phyloP scores from a whole-genome alignment of 1,140 invertebrate genomes.

The Heliconius nattereri region DNA sequence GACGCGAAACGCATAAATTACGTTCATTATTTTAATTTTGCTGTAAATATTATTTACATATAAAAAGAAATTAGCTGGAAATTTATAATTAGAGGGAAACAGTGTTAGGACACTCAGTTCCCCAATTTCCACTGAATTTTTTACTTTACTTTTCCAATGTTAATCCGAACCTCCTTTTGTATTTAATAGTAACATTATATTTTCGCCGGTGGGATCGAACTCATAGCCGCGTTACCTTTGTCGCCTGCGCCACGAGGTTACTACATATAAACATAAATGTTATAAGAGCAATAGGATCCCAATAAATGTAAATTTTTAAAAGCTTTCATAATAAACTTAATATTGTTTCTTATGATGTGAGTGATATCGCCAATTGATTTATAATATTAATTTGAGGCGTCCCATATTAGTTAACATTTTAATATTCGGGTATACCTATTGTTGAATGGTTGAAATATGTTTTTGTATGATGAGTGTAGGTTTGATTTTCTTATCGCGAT shows the following conservation, averaged over 20 bases:
- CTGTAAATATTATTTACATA: too few relatives aligned
- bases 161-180: too few relatives aligned
- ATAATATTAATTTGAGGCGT: neutral
- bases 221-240: too few relatives aligned
- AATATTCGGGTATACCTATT: neutral
- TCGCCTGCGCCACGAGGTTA: too few relatives aligned
- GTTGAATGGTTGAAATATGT: neutral
- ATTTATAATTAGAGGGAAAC: too few relatives aligned
- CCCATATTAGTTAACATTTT: neutral
- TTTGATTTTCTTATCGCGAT: too few relatives aligned
- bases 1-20: conserved; percentile 26
- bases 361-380: neutral
- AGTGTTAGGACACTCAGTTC: too few relatives aligned
- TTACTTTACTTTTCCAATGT: too few relatives aligned
- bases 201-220: too few relatives aligned
- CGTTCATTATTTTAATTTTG: conserved; percentile 18
- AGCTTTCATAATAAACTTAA: neutral
- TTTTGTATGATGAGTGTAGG: neutral
- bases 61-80: neutral
- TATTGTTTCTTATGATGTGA: conserved; percentile 6
- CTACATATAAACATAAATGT: neutral
- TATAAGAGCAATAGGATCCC: neutral
- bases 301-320: neutral
- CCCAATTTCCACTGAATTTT: too few relatives aligned
- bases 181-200: too few relatives aligned